Conservation (phyloP, 2,113 vertebrate species). For the Clinocottus analis region DNA sequence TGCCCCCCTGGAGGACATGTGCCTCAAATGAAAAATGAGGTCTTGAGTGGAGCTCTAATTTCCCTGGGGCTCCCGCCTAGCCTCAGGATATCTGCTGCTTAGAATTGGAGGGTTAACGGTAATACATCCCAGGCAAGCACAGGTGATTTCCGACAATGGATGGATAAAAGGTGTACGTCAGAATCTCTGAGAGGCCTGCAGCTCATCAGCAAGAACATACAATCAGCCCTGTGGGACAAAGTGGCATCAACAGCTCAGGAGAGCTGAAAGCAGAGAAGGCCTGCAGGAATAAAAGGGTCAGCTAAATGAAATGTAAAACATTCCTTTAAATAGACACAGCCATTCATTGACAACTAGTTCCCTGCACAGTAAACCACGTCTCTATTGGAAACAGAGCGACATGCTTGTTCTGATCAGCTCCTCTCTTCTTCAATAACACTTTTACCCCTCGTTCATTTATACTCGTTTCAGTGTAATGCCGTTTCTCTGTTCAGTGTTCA, state of each 20-base stretch:
- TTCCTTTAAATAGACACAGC: slow-evolving; percentile 8
- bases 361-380: background rate
- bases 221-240: background rate
- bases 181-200: background rate
- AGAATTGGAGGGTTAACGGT: slow-evolving; percentile 14
- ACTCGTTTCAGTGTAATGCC: too few species aligned
- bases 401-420: background rate
- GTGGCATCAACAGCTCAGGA: slow-evolving; percentile 2
- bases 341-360: background rate
- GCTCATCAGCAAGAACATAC: slow-evolving; percentile 14
- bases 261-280: too few species aligned
- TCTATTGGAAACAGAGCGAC: background rate
- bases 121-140: slow-evolving; percentile 23
- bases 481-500: too few species aligned
- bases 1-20: slow-evolving; percentile 23
- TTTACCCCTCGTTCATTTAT: background rate
- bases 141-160: slow-evolving; percentile 38
- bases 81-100: slow-evolving; percentile 37
- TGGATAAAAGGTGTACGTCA: slow-evolving; percentile 18
- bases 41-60: slow-evolving; percentile 42
- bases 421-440: background rate
- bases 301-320: too few species aligned
- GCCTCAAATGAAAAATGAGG: slow-evolving; percentile 53
- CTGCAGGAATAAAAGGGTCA: background rate
- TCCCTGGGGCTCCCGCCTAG: slow-evolving; percentile 30